These are phyloP conservation scores for Caradrina clavipalpis DNA, from an alignment of 2,888 invertebrate species.

Conservation along the genomic window DNA sequence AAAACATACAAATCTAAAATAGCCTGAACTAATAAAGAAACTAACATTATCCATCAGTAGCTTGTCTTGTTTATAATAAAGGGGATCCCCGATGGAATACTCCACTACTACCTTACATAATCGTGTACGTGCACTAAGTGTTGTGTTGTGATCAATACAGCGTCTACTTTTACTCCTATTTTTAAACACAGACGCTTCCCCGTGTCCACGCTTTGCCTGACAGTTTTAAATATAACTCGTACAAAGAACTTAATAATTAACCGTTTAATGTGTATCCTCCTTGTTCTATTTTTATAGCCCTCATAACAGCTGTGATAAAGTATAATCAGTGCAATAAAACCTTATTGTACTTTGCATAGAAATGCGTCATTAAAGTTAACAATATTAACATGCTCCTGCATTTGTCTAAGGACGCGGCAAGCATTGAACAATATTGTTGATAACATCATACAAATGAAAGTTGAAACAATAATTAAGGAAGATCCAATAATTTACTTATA, in stretches of 20 bases:
- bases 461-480: background rate
- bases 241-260: constrained; percentile 38
- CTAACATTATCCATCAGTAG: background rate
- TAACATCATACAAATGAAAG: constrained; percentile 1
- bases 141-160: constrained; percentile 27
- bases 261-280: constrained; percentile 26
- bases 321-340: constrained; percentile 53
- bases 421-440: constrained; percentile 2
- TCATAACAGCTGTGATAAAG: constrained; percentile 36
- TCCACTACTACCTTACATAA: constrained; percentile 34
- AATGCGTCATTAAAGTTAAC: constrained; percentile 29
- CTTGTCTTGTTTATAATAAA: constrained; percentile 19
- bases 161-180: constrained; percentile 49
- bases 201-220: constrained; percentile 38
- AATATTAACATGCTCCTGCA: constrained; percentile 47
- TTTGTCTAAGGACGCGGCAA: constrained; percentile 40
- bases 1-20: constrained; percentile 24
- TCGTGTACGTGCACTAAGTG: constrained; percentile 7
- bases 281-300: constrained; percentile 33
- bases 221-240: constrained; percentile 40
- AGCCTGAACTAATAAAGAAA: constrained; percentile 16
- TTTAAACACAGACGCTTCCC: constrained; percentile 51
- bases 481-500: background rate
- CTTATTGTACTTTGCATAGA: constrained; percentile 33
- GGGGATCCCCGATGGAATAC: constrained; percentile 41